Conservation (phyloP, 2,113 vertebrate species). For the Recurvirostra avosetta region DNA sequence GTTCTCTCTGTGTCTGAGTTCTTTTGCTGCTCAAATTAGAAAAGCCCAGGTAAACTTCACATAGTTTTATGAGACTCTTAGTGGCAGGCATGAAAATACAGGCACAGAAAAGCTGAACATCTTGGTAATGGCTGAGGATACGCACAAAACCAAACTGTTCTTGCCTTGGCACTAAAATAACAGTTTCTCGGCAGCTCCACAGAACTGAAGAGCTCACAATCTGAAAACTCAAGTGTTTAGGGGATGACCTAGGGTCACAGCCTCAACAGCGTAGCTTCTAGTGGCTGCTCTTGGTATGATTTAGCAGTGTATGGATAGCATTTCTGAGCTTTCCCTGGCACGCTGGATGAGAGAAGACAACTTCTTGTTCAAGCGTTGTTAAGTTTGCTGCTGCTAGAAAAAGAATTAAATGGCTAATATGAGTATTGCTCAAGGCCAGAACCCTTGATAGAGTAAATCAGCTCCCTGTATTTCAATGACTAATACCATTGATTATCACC, state of each 20-base stretch:
- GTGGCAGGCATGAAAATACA: background rate
- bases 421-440: background rate
- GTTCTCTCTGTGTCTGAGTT: background rate
- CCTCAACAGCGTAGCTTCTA: background rate
- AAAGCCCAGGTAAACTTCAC: background rate
- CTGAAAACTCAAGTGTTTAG: background rate
- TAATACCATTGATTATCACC: slow-evolving; percentile 20
- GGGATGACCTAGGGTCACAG: background rate
- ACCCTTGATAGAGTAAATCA: background rate
- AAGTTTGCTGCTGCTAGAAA: background rate
- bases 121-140: background rate
- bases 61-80: background rate
- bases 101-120: background rate
- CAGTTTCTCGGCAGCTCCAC: background rate
- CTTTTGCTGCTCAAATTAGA: background rate
- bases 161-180: background rate
- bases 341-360: background rate
- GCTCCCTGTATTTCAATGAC: background rate
- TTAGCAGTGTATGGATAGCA: background rate
- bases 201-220: background rate
- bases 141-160: background rate
- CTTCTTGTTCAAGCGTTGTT: background rate
- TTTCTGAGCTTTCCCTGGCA: background rate
- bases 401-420: background rate
- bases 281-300: background rate